A percentile compares a stretch with the other conserved stretches of the same genome.
These are phyloP conservation scores for Mythimna vitellina DNA, from an alignment of 2,888 invertebrate genomes.

Conservation along the genomic window DNA sequence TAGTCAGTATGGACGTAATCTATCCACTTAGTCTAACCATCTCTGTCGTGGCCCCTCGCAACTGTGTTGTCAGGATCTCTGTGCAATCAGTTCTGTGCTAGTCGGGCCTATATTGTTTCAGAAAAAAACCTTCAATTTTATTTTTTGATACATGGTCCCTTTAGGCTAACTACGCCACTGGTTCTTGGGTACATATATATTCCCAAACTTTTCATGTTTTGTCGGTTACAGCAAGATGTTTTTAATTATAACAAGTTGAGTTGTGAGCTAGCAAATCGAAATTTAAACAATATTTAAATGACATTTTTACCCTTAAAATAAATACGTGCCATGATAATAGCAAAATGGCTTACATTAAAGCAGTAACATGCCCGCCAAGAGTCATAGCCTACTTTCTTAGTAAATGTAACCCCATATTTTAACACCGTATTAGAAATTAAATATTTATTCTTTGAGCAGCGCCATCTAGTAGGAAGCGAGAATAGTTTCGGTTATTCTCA, in stretches of 20 bases:
- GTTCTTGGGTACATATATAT: neutral
- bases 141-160: too few relatives aligned
- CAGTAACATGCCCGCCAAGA: conserved; percentile 19
- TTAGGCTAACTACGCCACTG: too few relatives aligned
- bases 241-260: neutral
- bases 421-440: conserved; percentile 57
- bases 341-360: neutral
- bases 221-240: neutral
- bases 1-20: too few relatives aligned
- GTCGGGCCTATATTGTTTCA: too few relatives aligned
- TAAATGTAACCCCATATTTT: conserved; percentile 52
- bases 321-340: neutral
- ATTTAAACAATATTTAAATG: neutral
- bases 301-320: neutral
- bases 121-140: too few relatives aligned
- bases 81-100: too few relatives aligned
- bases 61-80: too few relatives aligned
- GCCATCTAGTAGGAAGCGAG: conserved; percentile 47
- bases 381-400: conserved; percentile 39
- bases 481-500: conserved; percentile 57
- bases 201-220: neutral
- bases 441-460: conserved; percentile 49
- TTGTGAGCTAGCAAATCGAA: neutral
- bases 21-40: too few relatives aligned
- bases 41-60: too few relatives aligned